Base-by-base conservation (phyloP, 2,888 invertebrate species). In the Camptogramma bilineatum region DNA sequence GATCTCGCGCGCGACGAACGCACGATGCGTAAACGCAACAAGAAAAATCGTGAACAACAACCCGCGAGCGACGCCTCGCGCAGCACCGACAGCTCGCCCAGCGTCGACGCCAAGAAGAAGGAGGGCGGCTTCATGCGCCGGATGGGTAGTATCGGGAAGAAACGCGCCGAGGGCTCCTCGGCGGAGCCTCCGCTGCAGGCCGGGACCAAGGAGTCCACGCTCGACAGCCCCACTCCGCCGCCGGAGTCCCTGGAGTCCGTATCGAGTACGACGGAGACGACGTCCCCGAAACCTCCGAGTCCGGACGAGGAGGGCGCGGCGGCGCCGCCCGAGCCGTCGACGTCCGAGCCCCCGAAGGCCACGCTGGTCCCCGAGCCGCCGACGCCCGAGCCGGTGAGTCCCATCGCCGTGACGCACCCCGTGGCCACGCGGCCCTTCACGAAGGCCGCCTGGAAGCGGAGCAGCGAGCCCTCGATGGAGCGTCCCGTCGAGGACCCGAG, bases 351-450 rank as follows among this genome's bases (percentile, higher is more conserved):
- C 10, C 70, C 69, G 31, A 68, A 62, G 52, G 58, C 69, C 8
- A 69, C 71, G 58, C 70, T 72, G 61, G 69, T 58, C 31, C 57
- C 70, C 42, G 73, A 72, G 64, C 71, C 69, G 69, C 21, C 63
- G 65, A 66, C 61, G 60, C 56, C 69, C 50, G 84, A 83, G 56
- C 81, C 85, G 57, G 82, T 82, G 63, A 90, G 88, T 70, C 89
- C 91, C 28, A 89, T 92, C 44, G 88, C 90, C 4, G 91, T 87
- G 56, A 88, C 89, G 66, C 93, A 93, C 69, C 87, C 93, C 10
- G 91, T 94, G 28, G 94, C 94, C 24, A 94, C 93, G 62, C 86
- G 92, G 2, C 93, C 94, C 0, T 94, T 94, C 78, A 88, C 94
- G 0, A 91, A 94, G 71, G 92, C 94, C 51, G 93, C 93, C 50